A percentile compares a stretch with the other conserved stretches of the same genome.
Evolutionary conservation across 2,113 vertebrate species (phyloP).

Genomic region (Brachyhypopomus gauderio): DNA sequence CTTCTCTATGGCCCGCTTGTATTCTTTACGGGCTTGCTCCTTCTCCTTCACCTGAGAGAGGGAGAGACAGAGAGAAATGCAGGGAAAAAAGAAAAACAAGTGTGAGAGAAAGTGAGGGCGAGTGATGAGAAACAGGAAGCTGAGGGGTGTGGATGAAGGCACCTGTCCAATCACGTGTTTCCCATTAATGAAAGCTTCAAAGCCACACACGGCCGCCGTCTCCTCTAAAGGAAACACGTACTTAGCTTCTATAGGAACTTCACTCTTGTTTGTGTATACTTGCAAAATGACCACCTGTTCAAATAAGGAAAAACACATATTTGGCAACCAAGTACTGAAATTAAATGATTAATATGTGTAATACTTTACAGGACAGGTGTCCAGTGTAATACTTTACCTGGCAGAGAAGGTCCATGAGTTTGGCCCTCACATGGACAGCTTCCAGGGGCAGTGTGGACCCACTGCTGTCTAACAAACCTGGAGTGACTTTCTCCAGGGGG

Average conservation of each 20-base stretch:
- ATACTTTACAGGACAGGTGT: constrained; percentile 66
- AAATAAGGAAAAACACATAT: constrained; percentile 1
- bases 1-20: constrained; percentile 75
- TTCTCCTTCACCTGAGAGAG: constrained; percentile 84
- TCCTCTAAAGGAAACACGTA: constrained; percentile 87
- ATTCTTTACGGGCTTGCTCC: constrained; percentile 77
- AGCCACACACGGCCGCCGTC: constrained; percentile 86
- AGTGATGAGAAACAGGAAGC: not conserved
- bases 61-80: constrained; percentile 12
- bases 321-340: not conserved
- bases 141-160: not conserved
- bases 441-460: constrained; percentile 65
- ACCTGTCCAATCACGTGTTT: constrained; percentile 88
- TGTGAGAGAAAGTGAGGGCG: not conserved
- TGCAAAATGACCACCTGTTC: constrained; percentile 85
- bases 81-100: not conserved
- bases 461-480: constrained; percentile 75
- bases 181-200: constrained; percentile 90
- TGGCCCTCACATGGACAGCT: constrained; percentile 78
- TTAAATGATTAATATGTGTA: not conserved
- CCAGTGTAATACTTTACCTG: constrained; percentile 69
- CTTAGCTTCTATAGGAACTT: constrained; percentile 83
- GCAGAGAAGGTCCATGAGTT: constrained; percentile 80
- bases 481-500: constrained; percentile 59
- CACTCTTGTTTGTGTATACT: constrained; percentile 79